Percentiles rank a stretch among this genome's conserved stretches.
These are phyloP conservation scores for Coendou prehensilis DNA, from an alignment of 2,797 vertebrate species.

Conservation along the genomic window DNA sequence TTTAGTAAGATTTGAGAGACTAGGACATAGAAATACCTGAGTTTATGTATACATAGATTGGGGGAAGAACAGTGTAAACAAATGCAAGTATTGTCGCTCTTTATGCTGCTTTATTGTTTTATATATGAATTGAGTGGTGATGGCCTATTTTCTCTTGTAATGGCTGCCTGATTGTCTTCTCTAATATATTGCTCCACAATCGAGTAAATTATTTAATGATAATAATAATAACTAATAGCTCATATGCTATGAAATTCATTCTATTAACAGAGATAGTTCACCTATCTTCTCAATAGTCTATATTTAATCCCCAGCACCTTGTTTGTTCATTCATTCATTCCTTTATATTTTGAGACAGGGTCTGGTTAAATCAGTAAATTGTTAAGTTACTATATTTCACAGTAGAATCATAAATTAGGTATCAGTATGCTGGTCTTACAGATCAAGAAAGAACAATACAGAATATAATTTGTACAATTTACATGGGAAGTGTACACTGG, in stretches of 20 bases:
- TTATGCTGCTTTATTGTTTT: background rate
- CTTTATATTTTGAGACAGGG: background rate
- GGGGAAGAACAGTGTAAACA: background rate
- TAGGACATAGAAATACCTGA: background rate
- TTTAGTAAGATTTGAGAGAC: background rate
- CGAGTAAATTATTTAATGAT: background rate
- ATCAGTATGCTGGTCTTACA: background rate
- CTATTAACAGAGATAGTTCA: background rate
- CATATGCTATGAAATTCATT: constrained; percentile 2
- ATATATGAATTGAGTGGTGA: background rate
- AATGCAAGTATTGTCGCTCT: background rate
- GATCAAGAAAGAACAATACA: background rate
- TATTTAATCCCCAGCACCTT: background rate
- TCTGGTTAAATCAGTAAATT: background rate
- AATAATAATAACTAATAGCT: background rate
- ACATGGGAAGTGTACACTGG: background rate
- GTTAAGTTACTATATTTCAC: background rate
- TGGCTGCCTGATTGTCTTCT: background rate
- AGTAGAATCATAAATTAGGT: background rate
- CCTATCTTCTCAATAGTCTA: background rate
- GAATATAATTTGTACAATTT: background rate
- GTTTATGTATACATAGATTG: background rate
- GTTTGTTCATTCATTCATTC: background rate
- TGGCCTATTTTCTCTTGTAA: background rate
- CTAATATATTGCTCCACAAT: background rate